phyloP scores from a whole-genome alignment of 2,888 invertebrate genomes.

The Koerneria pararmatus region DNA sequence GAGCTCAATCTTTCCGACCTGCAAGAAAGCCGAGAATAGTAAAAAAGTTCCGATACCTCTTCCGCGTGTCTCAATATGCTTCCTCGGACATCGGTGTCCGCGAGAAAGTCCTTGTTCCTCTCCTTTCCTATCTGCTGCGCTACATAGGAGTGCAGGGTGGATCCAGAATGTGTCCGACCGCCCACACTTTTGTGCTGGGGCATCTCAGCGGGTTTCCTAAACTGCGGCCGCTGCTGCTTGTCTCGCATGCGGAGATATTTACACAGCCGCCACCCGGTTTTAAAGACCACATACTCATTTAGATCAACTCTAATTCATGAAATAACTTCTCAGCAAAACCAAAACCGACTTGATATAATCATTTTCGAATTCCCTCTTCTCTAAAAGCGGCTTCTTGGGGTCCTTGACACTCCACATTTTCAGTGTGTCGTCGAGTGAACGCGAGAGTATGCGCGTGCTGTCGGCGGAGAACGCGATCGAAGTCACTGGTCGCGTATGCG shows the following conservation, averaged over 20 bases:
- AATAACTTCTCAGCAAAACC: too few species aligned
- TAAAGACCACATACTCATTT: too few species aligned
- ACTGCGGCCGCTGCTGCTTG: slow-evolving; percentile 57
- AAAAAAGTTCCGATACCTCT: too few species aligned
- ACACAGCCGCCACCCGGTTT: slow-evolving; percentile 52
- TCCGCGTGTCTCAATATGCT: slow-evolving; percentile 58
- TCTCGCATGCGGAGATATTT: slow-evolving; percentile 56
- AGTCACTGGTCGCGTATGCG: slow-evolving; percentile 61
- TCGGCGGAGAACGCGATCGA: slow-evolving; percentile 84
- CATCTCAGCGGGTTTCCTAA: slow-evolving; percentile 65
- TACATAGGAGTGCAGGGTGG: slow-evolving; percentile 90
- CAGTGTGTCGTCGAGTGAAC: slow-evolving; percentile 75
- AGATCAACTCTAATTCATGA: too few species aligned
- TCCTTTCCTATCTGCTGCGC: slow-evolving; percentile 83
- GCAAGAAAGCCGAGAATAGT: too few species aligned
- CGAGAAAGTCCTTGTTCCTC: slow-evolving; percentile 51
- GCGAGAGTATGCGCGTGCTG: slow-evolving; percentile 38
- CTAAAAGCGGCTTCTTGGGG: slow-evolving; percentile 75
- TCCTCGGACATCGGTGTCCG: slow-evolving; percentile 52
- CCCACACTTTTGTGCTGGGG: slow-evolving; percentile 65
- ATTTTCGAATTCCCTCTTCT: slow-evolving; percentile 73
- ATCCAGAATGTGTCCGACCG: slow-evolving; percentile 69
- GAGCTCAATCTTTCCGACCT: too few species aligned
- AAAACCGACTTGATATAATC: slow-evolving; percentile 69
- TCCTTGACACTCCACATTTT: slow-evolving; percentile 79